A percentile compares a stretch with the other conserved stretches of the same genome.
These are phyloP conservation scores for Epinotia nisella DNA, from an alignment of 2,888 invertebrate species.

Conservation along the genomic window DNA sequence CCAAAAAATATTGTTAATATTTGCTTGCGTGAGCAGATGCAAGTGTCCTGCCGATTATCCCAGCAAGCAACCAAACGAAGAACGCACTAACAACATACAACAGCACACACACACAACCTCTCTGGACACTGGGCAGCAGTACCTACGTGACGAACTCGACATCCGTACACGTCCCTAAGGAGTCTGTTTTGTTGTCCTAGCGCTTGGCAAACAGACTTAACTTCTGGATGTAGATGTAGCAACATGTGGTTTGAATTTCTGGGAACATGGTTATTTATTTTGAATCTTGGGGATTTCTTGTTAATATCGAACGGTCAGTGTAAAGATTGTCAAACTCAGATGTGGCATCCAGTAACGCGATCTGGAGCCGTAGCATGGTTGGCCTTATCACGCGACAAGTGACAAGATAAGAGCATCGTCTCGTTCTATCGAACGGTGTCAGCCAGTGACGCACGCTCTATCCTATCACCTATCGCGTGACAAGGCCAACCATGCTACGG, in stretches of 20 bases:
- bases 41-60: slow-evolving; percentile 64
- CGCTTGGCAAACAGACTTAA: slow-evolving; percentile 40
- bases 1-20: slow-evolving; percentile 51
- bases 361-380: no score
- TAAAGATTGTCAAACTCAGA: not conserved
- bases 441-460: no score
- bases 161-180: slow-evolving; percentile 47
- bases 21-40: slow-evolving; percentile 75
- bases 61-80: slow-evolving; percentile 49
- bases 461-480: no score
- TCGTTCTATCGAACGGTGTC: no score
- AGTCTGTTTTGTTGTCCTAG: slow-evolving; percentile 68
- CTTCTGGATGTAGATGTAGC: slow-evolving; percentile 44
- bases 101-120: not conserved
- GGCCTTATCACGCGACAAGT: no score
- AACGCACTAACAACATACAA: not conserved
- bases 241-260: slow-evolving; percentile 40
- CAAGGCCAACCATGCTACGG: no score
- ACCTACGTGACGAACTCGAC: slow-evolving; percentile 37
- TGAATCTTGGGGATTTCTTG: slow-evolving; percentile 22
- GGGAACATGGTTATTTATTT: slow-evolving; percentile 35
- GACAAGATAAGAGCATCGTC: no score
- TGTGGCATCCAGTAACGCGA: not conserved
- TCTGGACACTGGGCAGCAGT: not conserved
- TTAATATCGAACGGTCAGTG: slow-evolving; percentile 8